Conservation (phyloP, 2,113 vertebrate species). For the Ursus arctos region DNA sequence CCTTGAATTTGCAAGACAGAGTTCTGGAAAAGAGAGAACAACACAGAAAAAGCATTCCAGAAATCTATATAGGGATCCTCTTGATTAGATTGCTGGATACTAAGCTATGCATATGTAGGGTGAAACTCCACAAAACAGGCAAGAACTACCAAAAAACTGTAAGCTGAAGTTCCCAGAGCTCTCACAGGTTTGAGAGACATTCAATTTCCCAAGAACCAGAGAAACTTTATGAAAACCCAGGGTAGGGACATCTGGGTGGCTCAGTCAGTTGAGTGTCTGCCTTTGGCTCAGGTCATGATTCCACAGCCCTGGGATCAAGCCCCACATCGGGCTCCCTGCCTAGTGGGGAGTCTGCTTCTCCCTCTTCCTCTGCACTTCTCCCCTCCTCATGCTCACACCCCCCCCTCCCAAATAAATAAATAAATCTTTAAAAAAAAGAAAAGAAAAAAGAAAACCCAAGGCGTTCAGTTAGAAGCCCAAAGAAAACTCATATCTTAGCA, state of each 20-base stretch:
- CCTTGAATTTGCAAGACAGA: not conserved
- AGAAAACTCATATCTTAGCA: not conserved
- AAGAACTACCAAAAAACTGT: not conserved
- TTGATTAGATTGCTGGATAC: not conserved
- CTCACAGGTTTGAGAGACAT: not conserved
- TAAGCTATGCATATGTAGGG: not conserved
- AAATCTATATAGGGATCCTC: not conserved
- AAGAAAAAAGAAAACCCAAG: not conserved
- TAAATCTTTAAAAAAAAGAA: not conserved
- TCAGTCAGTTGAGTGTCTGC: not conserved
- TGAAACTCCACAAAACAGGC: not conserved
- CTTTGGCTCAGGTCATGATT: not conserved
- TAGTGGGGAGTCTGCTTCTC: not conserved
- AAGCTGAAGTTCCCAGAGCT: slow-evolving; percentile 7
- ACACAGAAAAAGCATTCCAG: not conserved
- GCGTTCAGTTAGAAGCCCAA: not conserved
- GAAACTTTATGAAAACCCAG: slow-evolving; percentile 7
- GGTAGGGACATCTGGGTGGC: not conserved
- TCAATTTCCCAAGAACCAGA: not conserved
- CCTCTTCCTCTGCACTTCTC: not conserved
- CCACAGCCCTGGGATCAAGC: not conserved
- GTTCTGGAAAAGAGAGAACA: not conserved
- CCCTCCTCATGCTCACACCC: not conserved
- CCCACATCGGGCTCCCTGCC: not conserved
- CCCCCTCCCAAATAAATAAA: not conserved